Evolutionary conservation across 2,113 vertebrate species (phyloP).

Genomic region (Aegotheles bennettii): DNA sequence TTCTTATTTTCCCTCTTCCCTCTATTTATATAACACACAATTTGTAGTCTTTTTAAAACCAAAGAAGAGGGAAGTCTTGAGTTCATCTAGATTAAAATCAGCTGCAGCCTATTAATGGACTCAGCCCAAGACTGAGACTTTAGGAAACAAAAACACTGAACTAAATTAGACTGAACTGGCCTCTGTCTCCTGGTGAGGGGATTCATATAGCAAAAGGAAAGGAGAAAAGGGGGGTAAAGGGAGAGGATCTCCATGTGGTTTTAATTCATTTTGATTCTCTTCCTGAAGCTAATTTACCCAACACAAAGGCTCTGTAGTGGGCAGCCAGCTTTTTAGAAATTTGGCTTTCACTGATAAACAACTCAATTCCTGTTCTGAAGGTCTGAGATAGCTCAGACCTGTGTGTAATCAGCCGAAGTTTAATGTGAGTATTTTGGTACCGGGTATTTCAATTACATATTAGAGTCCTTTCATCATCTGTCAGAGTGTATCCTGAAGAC

Average conservation of each 20-base stretch:
- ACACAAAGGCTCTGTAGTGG: constrained; percentile 69
- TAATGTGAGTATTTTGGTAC: constrained; percentile 71
- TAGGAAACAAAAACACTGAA: constrained; percentile 78
- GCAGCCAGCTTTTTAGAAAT: constrained; percentile 45
- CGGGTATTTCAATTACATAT: constrained; percentile 66
- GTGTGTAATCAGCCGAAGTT: constrained; percentile 71
- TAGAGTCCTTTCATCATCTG: constrained; percentile 71
- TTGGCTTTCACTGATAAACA: constrained; percentile 64
- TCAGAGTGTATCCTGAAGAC: constrained; percentile 52
- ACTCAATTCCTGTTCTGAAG: constrained; percentile 47
- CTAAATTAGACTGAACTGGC: constrained; percentile 73
- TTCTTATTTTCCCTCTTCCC: constrained; percentile 7
- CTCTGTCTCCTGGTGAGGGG: constrained; percentile 70
- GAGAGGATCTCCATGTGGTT: constrained; percentile 74
- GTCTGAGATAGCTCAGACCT: constrained; percentile 61
- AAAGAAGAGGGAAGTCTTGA: constrained; percentile 68
- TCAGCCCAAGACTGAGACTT: constrained; percentile 69
- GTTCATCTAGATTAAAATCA: constrained; percentile 77
- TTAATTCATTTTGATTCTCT: constrained; percentile 77
- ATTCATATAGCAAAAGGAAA: constrained; percentile 37
- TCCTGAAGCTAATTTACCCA: constrained; percentile 72
- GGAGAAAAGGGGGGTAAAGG: constrained; percentile 15
- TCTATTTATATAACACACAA: constrained; percentile 69
- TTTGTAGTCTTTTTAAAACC: constrained; percentile 76
- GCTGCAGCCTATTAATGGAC: constrained; percentile 76